A percentile compares a stretch with the other conserved stretches of the same genome.
These are phyloP conservation scores for Hexactinellida sp. DNA, from an alignment of 37 sponge, comb jelly and placozoan species.

Conservation along the genomic window DNA sequence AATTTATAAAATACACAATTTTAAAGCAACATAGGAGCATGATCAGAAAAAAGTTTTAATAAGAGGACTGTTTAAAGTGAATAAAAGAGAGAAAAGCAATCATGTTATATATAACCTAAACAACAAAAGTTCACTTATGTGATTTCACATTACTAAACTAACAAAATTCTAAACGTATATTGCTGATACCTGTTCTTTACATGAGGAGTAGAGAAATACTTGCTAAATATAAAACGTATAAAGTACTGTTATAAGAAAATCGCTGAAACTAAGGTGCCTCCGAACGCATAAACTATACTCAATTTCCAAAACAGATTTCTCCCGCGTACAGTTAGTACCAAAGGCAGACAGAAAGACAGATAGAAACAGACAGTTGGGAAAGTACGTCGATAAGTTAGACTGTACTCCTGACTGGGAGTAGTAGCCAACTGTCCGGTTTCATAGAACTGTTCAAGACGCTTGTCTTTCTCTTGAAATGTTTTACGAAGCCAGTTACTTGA, in stretches of 20 bases:
- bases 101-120: too few species aligned
- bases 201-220: too few species aligned
- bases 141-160: too few species aligned
- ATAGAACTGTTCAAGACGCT: neutral
- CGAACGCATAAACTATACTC: neutral
- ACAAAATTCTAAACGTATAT: too few species aligned
- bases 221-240: too few species aligned
- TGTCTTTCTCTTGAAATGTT: neutral
- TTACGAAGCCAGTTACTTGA: neutral
- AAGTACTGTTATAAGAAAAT: neutral
- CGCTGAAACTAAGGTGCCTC: neutral
- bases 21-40: too few species aligned
- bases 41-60: too few species aligned
- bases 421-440: neutral
- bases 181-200: too few species aligned
- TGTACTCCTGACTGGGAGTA: neutral
- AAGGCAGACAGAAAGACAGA: neutral
- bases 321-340: neutral
- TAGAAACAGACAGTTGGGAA: slow-evolving; percentile 12
- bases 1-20: too few species aligned
- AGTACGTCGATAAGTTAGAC: neutral
- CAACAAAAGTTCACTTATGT: too few species aligned
- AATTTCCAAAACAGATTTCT: neutral
- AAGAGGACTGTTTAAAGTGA: too few species aligned
- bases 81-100: too few species aligned